Base-by-base conservation (phyloP, 2,113 vertebrate species). In the Alethe diademata region DNA sequence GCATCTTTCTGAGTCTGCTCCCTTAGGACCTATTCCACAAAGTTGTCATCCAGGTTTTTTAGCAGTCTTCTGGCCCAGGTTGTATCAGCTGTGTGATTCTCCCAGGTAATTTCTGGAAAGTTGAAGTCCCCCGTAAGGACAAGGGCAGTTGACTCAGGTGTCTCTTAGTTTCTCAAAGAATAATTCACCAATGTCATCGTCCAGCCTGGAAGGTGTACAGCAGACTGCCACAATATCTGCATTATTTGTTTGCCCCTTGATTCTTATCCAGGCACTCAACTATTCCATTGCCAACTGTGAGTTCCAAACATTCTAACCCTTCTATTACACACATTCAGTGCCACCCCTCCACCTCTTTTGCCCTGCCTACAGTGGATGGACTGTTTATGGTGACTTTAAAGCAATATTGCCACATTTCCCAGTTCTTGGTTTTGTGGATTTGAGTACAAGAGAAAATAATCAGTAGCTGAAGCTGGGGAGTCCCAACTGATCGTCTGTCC, bases 161-260 rank as follows among this genome's bases (percentile, higher is more conserved):
- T 24, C 54, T 25, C 19, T 51, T 31, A 28, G 12, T 4, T 42
- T 33, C 45, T 61, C 25, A 15, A 60, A 61, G 9, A 42, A 19
- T 81, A 42, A 60, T 42, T 50, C 1, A 1, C 29, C 5, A 11
- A 24, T 24, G 19, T 70, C 54, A 82, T 42, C 0, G 0, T 51
- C 54, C 54, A 42, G 54, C 31, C 25, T 60, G 31, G 43, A 42
- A 57, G 54, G 35, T 60, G 24, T 70, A 29, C 29, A 60, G 36
- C 24, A 35, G 15, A 29, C 15, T 29, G 24, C 31, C 45, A 50
- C 36, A 60, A 51, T 19, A 50, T 5, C 65, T 51, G 45, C 65
- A 51, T 35, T 48, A 40, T 42, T 50, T 82, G 45, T 35, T 71
- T 43, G 15, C 15, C 56, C 16, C 31, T 51, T 38, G 53, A 81